phyloP scores from a whole-genome alignment of 2,797 vertebrate genomes.

The Pachyuromys duprasi region DNA sequence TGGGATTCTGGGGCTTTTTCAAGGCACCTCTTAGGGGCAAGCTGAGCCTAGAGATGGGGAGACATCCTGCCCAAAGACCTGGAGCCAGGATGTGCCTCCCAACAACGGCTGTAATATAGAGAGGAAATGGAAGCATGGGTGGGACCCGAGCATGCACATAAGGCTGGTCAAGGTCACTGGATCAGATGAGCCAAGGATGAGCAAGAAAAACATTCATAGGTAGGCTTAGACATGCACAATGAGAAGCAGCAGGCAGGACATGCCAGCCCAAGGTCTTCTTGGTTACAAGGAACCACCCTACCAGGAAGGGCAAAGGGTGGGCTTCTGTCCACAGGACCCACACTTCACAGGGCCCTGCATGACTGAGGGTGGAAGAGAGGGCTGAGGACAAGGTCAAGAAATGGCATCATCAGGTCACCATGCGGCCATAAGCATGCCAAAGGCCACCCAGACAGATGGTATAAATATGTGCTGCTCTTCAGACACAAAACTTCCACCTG shows the following conservation, averaged over 20 bases:
- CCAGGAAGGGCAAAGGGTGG: background rate
- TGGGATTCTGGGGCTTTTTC: background rate
- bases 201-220: background rate
- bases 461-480: too few species aligned
- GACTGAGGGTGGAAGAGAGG: accelerated
- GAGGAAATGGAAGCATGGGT: background rate
- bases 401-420: background rate
- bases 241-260: background rate
- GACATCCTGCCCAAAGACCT: background rate
- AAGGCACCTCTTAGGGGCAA: background rate
- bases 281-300: background rate
- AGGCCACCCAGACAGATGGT: background rate
- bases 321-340: background rate
- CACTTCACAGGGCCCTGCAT: background rate
- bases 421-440: background rate
- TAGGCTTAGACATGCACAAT: background rate
- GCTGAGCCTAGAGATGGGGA: background rate
- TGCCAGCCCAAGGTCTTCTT: background rate
- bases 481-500: background rate
- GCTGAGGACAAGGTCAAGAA: background rate
- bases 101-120: background rate
- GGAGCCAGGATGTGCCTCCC: too few species aligned
- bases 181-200: background rate
- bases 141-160: too few species aligned
- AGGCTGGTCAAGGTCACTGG: accelerated